Percentiles rank a stretch among this genome's conserved stretches.
Conservation (phyloP, 2,113 vertebrate species). For the Podocnemis expansa region DNA sequence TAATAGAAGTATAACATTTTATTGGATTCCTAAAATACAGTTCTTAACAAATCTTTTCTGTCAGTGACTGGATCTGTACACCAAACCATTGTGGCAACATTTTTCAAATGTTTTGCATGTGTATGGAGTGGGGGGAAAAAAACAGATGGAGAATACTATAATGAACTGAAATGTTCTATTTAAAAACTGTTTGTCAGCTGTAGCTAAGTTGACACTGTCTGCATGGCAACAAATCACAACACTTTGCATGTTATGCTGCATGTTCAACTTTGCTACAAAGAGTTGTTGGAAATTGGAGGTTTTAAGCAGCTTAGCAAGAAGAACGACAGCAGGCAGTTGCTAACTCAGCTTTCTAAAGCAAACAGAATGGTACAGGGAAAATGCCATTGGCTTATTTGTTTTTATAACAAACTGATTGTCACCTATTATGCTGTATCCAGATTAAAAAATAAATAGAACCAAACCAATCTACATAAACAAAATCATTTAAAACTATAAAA, state of each 20-base stretch:
- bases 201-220: slow-evolving; percentile 81
- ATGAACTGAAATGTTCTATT: slow-evolving; percentile 83
- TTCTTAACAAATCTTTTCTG: slow-evolving; percentile 55
- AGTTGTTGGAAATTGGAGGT: slow-evolving; percentile 33
- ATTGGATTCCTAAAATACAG: slow-evolving; percentile 51
- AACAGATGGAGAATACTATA: slow-evolving; percentile 80
- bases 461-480: slow-evolving; percentile 57
- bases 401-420: slow-evolving; percentile 39
- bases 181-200: slow-evolving; percentile 84
- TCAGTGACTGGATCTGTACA: slow-evolving; percentile 57
- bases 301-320: background rate
- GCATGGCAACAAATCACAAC: slow-evolving; percentile 83
- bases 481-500: slow-evolving; percentile 21
- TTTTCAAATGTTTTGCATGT: slow-evolving; percentile 71
- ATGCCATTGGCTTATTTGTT: background rate
- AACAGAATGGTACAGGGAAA: background rate
- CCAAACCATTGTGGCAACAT: slow-evolving; percentile 70
- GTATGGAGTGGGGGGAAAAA: slow-evolving; percentile 60
- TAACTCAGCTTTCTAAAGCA: background rate
- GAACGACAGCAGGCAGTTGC: slow-evolving; percentile 20
- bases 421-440: slow-evolving; percentile 46
- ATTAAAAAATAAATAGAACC: slow-evolving; percentile 62
- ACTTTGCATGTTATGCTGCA: slow-evolving; percentile 66
- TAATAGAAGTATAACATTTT: background rate
- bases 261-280: background rate